Percentiles rank a stretch among this genome's conserved stretches.
Evolutionary conservation across 1,140 invertebrate species (phyloP).

Genomic region (Alviniconcha marisindica): DNA sequence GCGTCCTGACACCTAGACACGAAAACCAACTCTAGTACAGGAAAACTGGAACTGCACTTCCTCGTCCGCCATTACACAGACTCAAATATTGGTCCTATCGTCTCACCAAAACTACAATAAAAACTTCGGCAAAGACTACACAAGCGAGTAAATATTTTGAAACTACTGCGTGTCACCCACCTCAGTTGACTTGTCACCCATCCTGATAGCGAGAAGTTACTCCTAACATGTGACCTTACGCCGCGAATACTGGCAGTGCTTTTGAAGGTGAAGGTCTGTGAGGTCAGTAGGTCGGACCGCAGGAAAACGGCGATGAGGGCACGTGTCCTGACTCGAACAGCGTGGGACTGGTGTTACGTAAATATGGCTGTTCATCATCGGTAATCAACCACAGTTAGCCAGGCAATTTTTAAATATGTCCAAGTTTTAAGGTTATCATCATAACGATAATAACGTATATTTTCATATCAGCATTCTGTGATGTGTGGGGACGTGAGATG

Average conservation of each 20-base stretch:
- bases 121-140: too few relatives aligned
- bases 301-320: not conserved
- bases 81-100: not conserved
- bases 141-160: not conserved
- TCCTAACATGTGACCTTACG: not conserved
- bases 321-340: constrained; percentile 8
- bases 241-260: not conserved
- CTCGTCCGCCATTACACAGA: not conserved
- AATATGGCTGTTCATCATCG: too few relatives aligned
- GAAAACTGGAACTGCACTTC: not conserved
- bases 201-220: not conserved
- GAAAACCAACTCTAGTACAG: not conserved
- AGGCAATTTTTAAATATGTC: too few relatives aligned
- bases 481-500: too few relatives aligned
- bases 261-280: constrained; percentile 22
- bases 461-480: too few relatives aligned
- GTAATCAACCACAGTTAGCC: too few relatives aligned
- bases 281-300: not conserved
- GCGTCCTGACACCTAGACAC: constrained; percentile 12
- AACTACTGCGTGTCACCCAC: not conserved
- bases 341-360: too few relatives aligned
- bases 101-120: too few relatives aligned
- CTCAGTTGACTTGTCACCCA: constrained; percentile 28
- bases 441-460: too few relatives aligned
- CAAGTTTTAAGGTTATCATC: too few relatives aligned